Percentiles rank a stretch among this genome's conserved stretches.
Conservation (phyloP, 2,888 invertebrate genomes). For the Pristionchus exspectatus region DNA sequence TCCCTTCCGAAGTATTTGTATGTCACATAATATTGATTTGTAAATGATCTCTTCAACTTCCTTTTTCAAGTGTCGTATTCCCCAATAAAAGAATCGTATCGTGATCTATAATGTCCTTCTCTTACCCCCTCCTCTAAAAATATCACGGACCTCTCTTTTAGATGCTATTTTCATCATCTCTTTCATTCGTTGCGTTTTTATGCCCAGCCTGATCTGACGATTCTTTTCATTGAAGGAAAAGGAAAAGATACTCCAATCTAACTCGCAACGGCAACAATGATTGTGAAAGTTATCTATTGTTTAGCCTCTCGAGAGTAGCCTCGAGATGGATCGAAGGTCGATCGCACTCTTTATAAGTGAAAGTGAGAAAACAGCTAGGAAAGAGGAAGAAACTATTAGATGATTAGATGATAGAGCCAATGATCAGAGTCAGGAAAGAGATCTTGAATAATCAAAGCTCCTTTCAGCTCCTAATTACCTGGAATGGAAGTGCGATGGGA, state of each 20-base stretch:
- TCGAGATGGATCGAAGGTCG: background rate
- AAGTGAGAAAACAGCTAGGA: constrained; percentile 14
- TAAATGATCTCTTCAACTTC: background rate
- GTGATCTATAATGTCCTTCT: background rate
- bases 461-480: background rate
- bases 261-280: background rate
- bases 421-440: background rate
- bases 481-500: constrained; percentile 24
- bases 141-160: background rate
- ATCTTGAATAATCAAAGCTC: constrained; percentile 41
- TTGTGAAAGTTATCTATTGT: background rate
- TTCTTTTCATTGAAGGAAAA: background rate
- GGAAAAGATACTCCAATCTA: background rate
- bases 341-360: background rate
- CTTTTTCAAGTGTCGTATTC: background rate
- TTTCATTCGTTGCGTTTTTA: background rate
- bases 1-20: background rate
- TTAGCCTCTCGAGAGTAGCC: background rate
- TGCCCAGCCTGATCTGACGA: background rate
- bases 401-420: background rate
- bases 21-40: background rate
- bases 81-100: constrained; percentile 9
- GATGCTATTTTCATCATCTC: background rate
- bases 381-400: background rate
- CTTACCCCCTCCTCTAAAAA: constrained; percentile 18